These are phyloP conservation scores for Premnoplex brunnescens DNA, from an alignment of 2,797 vertebrate genomes.

Conservation along the genomic window DNA sequence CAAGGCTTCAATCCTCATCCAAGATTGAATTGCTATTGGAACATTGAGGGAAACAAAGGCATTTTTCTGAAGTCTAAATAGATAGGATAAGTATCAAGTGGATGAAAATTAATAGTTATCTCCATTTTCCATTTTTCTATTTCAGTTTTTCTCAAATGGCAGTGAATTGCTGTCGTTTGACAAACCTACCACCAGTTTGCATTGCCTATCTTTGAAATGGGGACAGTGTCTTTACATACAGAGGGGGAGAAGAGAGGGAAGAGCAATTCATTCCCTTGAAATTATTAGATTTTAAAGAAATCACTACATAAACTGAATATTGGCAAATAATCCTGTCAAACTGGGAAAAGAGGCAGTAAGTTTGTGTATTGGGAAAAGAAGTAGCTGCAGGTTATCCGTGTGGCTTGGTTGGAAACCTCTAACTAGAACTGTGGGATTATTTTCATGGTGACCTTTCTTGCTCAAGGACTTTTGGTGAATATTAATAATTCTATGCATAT, in stretches of 20 bases:
- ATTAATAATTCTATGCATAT: not conserved
- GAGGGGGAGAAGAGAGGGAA: not conserved
- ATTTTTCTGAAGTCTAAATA: conserved; percentile 9
- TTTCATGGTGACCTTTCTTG: not conserved
- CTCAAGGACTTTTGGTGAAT: not conserved
- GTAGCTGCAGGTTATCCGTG: not conserved
- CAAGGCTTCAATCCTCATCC: not conserved
- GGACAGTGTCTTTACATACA: not conserved
- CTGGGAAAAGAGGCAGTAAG: not conserved
- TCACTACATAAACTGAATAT: not conserved
- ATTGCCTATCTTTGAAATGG: not conserved
- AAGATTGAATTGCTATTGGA: not conserved
- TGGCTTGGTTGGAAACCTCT: not conserved
- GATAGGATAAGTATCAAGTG: not conserved
- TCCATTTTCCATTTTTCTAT: not conserved
- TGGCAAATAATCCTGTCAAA: not conserved
- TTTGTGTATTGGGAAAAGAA: not conserved
- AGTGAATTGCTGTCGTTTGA: not conserved
- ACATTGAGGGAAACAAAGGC: not conserved
- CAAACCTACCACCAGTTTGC: not conserved
- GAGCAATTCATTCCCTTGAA: not conserved
- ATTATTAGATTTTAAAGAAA: not conserved
- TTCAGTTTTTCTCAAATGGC: not conserved
- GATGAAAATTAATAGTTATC: not conserved
- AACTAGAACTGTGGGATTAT: not conserved